phyloP scores from a whole-genome alignment of 2,888 invertebrate species.

The Cataglyphis albicans region DNA sequence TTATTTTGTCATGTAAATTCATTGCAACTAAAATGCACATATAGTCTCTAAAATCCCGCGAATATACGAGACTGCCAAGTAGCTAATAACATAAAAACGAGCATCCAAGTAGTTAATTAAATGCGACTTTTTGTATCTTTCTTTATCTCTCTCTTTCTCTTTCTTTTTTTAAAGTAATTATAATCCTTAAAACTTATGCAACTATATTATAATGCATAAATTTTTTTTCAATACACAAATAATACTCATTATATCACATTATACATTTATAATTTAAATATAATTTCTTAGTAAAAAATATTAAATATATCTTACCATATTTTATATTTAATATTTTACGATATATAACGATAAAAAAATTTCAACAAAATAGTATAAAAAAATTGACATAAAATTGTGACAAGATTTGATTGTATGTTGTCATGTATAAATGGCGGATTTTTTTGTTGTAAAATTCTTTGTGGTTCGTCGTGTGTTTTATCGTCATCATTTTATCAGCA shows the following conservation, averaged over 20 bases:
- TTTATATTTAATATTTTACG: background rate
- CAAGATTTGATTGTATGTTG: background rate
- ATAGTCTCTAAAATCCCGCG: constrained; percentile 26
- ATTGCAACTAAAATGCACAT: constrained; percentile 45
- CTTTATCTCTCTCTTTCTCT: background rate
- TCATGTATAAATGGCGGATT: background rate
- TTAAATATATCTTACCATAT: background rate
- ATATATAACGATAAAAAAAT: background rate
- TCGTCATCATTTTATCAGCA: background rate
- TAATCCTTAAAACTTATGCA: background rate
- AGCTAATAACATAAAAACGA: background rate
- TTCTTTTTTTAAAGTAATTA: background rate
- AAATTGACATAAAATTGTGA: background rate
- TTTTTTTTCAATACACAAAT: background rate
- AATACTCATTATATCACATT: background rate
- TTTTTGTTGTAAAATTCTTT: background rate
- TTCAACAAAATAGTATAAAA: background rate
- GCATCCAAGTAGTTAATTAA: background rate
- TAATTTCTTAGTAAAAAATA: background rate
- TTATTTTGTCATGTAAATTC: constrained; percentile 60
- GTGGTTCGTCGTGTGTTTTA: background rate
- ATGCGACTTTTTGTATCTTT: background rate
- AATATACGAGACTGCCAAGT: constrained; percentile 22
- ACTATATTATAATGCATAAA: background rate
- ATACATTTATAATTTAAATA: background rate